Evolutionary conservation across 2,113 vertebrate genomes (phyloP).

Genomic region (Lepus timidus): DNA sequence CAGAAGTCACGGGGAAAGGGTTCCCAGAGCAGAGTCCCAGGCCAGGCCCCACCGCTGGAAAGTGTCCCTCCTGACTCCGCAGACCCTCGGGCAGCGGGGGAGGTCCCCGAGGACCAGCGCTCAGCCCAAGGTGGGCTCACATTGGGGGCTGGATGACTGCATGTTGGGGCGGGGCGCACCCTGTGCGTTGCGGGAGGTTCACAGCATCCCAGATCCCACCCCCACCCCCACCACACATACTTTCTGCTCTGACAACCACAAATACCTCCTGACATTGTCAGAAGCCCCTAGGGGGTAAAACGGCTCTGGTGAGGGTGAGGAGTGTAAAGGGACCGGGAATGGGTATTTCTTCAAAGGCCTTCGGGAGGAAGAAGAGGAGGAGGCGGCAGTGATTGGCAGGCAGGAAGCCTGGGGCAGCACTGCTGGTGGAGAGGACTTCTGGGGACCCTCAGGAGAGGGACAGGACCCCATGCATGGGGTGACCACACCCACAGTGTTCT

Average conservation of each 20-base stretch:
- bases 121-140: neutral
- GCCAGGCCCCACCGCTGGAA: neutral
- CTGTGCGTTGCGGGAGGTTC: neutral
- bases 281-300: neutral
- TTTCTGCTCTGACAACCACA: neutral
- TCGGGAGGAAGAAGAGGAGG: neutral
- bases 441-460: neutral
- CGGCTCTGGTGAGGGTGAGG: neutral
- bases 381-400: neutral
- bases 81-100: too few species aligned
- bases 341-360: too few species aligned
- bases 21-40: neutral
- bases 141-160: neutral
- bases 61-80: too few species aligned
- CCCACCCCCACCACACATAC: neutral
- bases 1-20: neutral
- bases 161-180: neutral
- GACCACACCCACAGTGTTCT: neutral
- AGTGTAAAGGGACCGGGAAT: neutral
- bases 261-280: neutral
- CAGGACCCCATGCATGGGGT: neutral
- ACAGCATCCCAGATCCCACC: neutral
- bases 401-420: neutral
- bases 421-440: neutral
- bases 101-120: too few species aligned